A percentile compares a stretch with the other conserved stretches of the same genome.
Evolutionary conservation across 2,888 invertebrate species (phyloP).

Genomic region (Nemoura dubitans): DNA sequence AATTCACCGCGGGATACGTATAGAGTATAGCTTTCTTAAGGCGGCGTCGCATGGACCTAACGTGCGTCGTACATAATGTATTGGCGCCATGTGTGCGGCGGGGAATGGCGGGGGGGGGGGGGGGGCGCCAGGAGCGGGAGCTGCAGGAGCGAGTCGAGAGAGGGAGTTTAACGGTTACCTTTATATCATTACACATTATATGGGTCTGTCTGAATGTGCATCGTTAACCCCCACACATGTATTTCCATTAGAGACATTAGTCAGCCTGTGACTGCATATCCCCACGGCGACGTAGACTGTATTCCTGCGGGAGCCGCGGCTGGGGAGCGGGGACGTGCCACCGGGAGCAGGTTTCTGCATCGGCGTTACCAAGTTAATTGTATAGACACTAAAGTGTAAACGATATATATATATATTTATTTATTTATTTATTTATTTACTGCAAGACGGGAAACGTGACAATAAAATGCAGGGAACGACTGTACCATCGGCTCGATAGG

Average conservation of each 20-base stretch:
- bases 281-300: neutral
- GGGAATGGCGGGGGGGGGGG: neutral
- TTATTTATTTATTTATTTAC: neutral
- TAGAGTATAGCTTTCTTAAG: neutral
- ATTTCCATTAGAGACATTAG: neutral
- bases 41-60: neutral
- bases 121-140: too few species aligned
- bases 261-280: neutral
- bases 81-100: neutral
- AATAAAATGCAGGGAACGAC: neutral
- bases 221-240: neutral
- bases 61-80: neutral
- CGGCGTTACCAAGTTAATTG: neutral
- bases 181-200: slow-evolving; percentile 22
- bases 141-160: neutral
- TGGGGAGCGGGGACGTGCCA: neutral
- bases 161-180: neutral
- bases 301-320: neutral
- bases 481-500: neutral
- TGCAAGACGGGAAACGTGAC: neutral
- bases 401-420: slow-evolving; percentile 23
- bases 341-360: neutral
- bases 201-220: neutral
- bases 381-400: slow-evolving; percentile 4
- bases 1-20: neutral